Conservation (phyloP, 2,797 vertebrate species). For the Ptychobarbus kaznakovi region DNA sequence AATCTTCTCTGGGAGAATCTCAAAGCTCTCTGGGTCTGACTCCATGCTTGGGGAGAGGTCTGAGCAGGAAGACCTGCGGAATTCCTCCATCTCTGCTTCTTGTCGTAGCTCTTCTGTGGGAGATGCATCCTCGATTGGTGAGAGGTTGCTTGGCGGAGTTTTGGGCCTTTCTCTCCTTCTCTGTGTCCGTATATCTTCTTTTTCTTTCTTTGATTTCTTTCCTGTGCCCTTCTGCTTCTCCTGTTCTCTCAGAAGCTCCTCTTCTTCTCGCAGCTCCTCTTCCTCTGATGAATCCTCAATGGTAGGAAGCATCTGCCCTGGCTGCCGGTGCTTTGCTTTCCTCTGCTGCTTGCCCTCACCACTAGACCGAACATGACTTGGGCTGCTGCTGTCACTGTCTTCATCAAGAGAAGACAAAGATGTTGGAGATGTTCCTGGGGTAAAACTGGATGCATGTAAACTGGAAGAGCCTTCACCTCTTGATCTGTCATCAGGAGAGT, state of each 20-base stretch:
- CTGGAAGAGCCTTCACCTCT: conserved; percentile 97
- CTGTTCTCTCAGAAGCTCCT: conserved; percentile 93
- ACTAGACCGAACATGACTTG: conserved; percentile 87
- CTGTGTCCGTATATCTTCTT: conserved; percentile 94
- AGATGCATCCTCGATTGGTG: conserved; percentile 97
- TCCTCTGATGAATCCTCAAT: conserved; percentile 99
- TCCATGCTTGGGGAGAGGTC: conserved; percentile 98
- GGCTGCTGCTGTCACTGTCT: conserved; percentile 98
- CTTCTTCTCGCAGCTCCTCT: conserved; percentile 95
- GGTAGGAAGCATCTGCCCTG: conserved; percentile 93
- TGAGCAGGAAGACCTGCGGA: conserved; percentile 95
- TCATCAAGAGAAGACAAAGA: conserved; percentile 98
- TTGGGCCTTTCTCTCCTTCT: conserved; percentile 92
- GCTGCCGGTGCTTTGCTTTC: conserved; percentile 93
- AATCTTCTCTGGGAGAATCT: conserved; percentile 92
- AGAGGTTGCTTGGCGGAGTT: conserved; percentile 96
- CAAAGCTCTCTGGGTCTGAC: conserved; percentile 96
- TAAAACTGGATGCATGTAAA: conserved; percentile 96
- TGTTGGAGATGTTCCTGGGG: conserved; percentile 97
- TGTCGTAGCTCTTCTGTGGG: conserved; percentile 96
- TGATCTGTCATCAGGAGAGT: conserved; percentile 97
- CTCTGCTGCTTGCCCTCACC: conserved; percentile 94
- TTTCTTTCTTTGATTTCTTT: conserved; percentile 97
- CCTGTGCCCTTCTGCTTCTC: conserved; percentile 94
- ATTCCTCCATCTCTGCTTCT: conserved; percentile 98